Percentiles rank a stretch among this genome's conserved stretches.
Evolutionary conservation across 2,888 invertebrate genomes (phyloP).

Genomic region (Candidula unifasciata): DNA sequence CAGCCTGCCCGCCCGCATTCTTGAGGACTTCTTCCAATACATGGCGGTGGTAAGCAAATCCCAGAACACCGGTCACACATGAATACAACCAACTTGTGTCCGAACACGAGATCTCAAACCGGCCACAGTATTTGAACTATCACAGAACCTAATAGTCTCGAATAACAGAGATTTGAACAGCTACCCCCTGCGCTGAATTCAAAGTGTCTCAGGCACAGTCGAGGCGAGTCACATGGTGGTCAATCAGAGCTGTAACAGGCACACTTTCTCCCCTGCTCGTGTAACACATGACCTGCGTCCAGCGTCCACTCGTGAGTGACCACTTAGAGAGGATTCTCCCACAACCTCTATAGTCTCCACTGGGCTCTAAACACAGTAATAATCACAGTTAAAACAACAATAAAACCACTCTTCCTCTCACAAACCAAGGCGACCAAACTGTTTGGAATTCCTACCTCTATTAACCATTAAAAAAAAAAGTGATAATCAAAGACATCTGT

Average conservation of each 20-base stretch:
- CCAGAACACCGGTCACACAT: neutral
- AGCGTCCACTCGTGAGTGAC: neutral
- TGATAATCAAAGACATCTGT: no score
- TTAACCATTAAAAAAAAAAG: no score
- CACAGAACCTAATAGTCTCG: no score
- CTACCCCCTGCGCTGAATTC: no score
- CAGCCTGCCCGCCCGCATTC: conserved; percentile 4
- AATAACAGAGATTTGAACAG: no score
- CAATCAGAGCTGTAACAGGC: neutral
- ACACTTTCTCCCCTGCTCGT: neutral
- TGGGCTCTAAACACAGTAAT: neutral
- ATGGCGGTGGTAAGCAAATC: neutral
- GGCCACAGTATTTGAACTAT: no score
- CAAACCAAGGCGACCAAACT: no score
- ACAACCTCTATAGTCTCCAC: neutral
- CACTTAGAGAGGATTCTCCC: neutral
- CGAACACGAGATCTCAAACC: no score
- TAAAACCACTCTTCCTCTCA: no score
- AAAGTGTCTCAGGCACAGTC: neutral
- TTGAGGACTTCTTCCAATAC: conserved; percentile 40
- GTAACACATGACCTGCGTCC: neutral
- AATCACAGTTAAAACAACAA: no score
- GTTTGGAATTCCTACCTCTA: no score
- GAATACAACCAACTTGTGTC: neutral
- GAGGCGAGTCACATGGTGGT: no score